Evolutionary conservation across 2,888 invertebrate species (phyloP).

Genomic region (Drosophila rubida): DNA sequence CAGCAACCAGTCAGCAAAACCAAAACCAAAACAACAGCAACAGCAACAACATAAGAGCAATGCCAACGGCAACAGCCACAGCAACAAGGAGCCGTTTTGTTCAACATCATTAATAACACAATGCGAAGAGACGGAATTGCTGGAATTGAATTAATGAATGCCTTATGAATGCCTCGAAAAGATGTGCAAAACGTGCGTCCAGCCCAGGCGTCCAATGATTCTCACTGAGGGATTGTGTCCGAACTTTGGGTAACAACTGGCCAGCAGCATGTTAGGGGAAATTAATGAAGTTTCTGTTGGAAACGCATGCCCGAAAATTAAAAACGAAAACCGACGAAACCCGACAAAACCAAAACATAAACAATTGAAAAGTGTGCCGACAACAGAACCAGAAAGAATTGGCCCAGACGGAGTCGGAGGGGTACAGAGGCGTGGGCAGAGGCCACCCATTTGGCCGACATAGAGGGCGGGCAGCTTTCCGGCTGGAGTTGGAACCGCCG

Average conservation of each 20-base stretch:
- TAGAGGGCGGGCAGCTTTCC: slow-evolving; percentile 11
- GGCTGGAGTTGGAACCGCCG: slow-evolving; percentile 53
- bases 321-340: slow-evolving; percentile 32
- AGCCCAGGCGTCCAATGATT: slow-evolving; percentile 48
- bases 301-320: slow-evolving; percentile 59
- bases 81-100: slow-evolving; percentile 74
- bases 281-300: slow-evolving; percentile 81
- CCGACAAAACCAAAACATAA: slow-evolving; percentile 53
- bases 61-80: slow-evolving; percentile 14
- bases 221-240: slow-evolving; percentile 7
- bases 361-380: slow-evolving; percentile 72
- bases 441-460: slow-evolving; percentile 28
- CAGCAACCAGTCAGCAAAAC: slow-evolving; percentile 55
- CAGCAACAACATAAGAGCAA: too few species aligned
- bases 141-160: slow-evolving; percentile 79
- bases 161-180: slow-evolving; percentile 65
- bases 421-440: slow-evolving; percentile 10
- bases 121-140: slow-evolving; percentile 73
- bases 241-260: slow-evolving; percentile 29
- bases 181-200: slow-evolving; percentile 79
- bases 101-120: slow-evolving; percentile 83
- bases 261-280: slow-evolving; percentile 55
- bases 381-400: slow-evolving; percentile 37
- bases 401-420: slow-evolving; percentile 7
- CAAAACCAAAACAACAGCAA: slow-evolving; percentile 38